Evolutionary conservation across 2,888 invertebrate species (phyloP).

Genomic region (Erebia ligea): DNA sequence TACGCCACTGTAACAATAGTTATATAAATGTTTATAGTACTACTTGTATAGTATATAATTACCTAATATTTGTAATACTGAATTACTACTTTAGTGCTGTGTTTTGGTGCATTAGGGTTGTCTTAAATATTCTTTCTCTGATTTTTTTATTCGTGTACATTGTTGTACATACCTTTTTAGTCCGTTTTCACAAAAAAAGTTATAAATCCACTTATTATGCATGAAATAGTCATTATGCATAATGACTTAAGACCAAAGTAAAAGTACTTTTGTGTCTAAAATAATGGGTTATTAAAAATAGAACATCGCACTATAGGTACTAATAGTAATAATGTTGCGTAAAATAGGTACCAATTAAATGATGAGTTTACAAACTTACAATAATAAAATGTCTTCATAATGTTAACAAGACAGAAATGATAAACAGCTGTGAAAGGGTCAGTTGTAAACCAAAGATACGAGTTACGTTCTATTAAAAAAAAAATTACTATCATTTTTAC

Average conservation of each 20-base stretch:
- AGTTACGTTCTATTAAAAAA: too few species aligned
- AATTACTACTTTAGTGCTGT: background rate
- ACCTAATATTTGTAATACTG: background rate
- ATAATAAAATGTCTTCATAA: background rate
- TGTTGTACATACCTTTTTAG: too few species aligned
- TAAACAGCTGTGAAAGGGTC: slow-evolving; percentile 1
- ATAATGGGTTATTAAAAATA: background rate
- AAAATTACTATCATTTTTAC: too few species aligned
- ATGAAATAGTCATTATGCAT: background rate
- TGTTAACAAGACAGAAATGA: background rate
- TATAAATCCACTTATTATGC: too few species aligned
- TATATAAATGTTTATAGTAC: background rate
- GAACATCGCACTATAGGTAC: background rate
- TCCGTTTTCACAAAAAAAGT: too few species aligned
- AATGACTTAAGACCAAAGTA: background rate
- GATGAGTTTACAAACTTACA: background rate
- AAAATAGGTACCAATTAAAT: background rate
- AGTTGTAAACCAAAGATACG: slow-evolving; percentile 16
- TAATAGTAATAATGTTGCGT: background rate
- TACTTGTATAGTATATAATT: background rate
- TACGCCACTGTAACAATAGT: background rate
- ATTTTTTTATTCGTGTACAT: background rate
- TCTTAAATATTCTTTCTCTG: background rate
- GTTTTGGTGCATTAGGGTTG: background rate
- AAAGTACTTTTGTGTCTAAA: too few species aligned